These are phyloP conservation scores for Pardalotus punctatus DNA, from an alignment of 2,113 vertebrate genomes.

Conservation along the genomic window DNA sequence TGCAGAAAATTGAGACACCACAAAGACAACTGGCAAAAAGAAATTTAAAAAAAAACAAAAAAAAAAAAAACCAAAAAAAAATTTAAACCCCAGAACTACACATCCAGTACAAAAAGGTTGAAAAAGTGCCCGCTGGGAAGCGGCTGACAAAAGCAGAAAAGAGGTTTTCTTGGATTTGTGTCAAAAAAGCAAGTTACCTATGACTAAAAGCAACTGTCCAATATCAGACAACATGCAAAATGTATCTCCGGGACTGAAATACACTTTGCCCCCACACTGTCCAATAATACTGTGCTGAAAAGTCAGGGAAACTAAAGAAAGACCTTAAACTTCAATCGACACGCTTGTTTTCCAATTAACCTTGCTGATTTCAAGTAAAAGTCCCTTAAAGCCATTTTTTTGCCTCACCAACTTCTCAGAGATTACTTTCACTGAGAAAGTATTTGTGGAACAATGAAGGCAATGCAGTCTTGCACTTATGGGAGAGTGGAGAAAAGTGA, in stretches of 20 bases:
- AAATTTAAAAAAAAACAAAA: neutral
- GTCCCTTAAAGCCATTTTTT: neutral
- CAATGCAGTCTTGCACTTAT: neutral
- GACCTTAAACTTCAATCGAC: neutral
- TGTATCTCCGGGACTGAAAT: neutral
- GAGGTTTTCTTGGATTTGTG: neutral
- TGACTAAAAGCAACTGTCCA: neutral
- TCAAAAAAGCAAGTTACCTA: neutral
- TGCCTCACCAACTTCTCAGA: neutral
- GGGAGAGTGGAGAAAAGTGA: accelerated
- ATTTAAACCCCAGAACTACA: neutral
- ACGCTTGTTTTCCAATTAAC: neutral
- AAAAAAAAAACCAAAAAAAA: neutral
- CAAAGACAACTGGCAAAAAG: neutral
- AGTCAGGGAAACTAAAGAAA: neutral
- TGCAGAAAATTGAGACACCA: neutral
- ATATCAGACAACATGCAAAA: neutral
- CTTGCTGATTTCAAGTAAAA: neutral
- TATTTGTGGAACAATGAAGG: accelerated
- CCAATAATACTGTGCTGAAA: neutral
- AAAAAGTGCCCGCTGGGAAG: neutral
- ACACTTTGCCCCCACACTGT: neutral
- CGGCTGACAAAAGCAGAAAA: neutral
- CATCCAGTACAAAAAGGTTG: neutral
- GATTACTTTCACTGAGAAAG: neutral